Base-by-base conservation (phyloP, 1,140 invertebrate species). In the Pogonus chalceus region DNA sequence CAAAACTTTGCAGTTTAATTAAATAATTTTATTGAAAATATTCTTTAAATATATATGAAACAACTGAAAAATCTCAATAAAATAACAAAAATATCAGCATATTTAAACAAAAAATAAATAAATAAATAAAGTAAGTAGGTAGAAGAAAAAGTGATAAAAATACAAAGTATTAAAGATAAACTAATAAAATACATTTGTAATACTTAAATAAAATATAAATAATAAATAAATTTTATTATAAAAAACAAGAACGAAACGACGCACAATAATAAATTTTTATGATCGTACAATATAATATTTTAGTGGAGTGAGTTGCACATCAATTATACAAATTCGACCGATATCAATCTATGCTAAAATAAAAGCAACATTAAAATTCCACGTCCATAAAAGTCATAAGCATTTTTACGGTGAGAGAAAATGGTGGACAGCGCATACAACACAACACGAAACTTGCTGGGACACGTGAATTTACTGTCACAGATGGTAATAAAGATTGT, bases 321-420 rank as follows among this genome's bases (percentile, higher is more conserved):
- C 37, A 43, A 43, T 43, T 43, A 43, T 43, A 43, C 37, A 43
- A 43, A 43, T 43, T 12, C 37, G 37, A 12, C 7, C 18, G 37
- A 43, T 43, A 43, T 43, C 9, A 43, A 43, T 43, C 37, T 43
- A 43, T 43, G 37, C 37, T 12, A 43, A 43, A 43, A 43, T 43
- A 43, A 43, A 12, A 16, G 9, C 37, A 16, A 18, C 37, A 43
- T 43, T 43, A 43, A 43, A 43, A 43, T 43, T 9, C 37, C 18
- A 7, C 37, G 37, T 43, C 37, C 37, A 43, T 43, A 43, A 43
- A 43, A 12, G 37, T 43, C 37, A 43, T 43, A 43, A 43, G 18
- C 37, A 43, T 43, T 43, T 43, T 43, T 43, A 43, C 37, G 37
- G 37, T 18, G 18, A 43, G 37, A 12, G 9, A 43, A 43, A 4